Evolutionary conservation across 2,113 vertebrate species (phyloP).

Genomic region (Tiliqua scincoides): DNA sequence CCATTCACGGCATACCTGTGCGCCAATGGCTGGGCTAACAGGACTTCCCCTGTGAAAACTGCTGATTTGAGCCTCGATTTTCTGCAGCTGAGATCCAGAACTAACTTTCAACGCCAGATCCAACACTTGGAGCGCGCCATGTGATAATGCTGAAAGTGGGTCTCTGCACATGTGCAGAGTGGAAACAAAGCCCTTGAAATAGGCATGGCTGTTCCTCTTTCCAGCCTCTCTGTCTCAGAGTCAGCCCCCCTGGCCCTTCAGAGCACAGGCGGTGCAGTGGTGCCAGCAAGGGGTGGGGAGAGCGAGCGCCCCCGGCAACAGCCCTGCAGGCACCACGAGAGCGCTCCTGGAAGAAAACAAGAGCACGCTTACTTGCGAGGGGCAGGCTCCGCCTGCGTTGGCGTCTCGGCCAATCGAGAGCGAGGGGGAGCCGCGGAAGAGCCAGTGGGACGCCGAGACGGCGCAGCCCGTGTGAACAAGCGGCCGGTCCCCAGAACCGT

Average conservation of each 20-base stretch:
- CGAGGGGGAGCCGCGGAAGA: slow-evolving; percentile 13
- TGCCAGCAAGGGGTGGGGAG: too few relatives aligned
- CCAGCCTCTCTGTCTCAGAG: too few relatives aligned
- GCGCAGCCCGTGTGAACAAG: background rate
- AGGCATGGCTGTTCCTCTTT: too few relatives aligned
- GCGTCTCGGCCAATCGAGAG: slow-evolving; percentile 5
- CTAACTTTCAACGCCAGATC: background rate
- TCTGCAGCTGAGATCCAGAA: background rate
- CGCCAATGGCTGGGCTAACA: too few relatives aligned
- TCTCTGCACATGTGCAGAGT: background rate
- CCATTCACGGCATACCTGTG: too few relatives aligned
- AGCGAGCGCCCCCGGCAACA: too few relatives aligned
- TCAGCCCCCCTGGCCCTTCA: too few relatives aligned
- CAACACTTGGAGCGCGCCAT: background rate
- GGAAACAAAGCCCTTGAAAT: background rate
- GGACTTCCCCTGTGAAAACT: too few relatives aligned
- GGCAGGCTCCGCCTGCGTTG: slow-evolving; percentile 12
- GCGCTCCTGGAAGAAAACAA: slow-evolving; percentile 58
- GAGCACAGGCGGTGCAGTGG: too few relatives aligned
- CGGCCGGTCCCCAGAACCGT: background rate
- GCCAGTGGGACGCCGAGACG: background rate
- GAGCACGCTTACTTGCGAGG: slow-evolving; percentile 63
- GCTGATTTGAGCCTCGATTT: background rate
- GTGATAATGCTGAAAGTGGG: background rate
- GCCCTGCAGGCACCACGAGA: background rate